These are phyloP conservation scores for Mesaphorura yosii DNA, from an alignment of 1,140 invertebrate genomes.

Conservation along the genomic window DNA sequence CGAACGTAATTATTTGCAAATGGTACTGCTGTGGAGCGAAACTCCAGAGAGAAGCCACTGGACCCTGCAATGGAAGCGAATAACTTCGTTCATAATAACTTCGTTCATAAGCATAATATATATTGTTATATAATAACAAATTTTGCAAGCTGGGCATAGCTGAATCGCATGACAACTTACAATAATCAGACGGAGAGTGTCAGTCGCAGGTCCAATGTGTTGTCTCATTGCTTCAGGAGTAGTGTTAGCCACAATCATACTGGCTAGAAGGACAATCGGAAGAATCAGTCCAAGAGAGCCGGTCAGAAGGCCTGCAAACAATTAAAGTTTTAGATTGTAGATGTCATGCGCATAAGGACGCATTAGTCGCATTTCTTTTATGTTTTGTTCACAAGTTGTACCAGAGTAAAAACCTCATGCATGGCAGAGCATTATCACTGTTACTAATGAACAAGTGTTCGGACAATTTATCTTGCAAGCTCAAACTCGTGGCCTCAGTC, in stretches of 20 bases:
- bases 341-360: no score
- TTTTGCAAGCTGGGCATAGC: no score
- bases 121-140: no score
- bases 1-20: conserved; percentile 21
- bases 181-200: conserved; percentile 18
- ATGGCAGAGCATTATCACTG: no score
- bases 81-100: not conserved
- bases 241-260: conserved; percentile 25
- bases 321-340: no score
- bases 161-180: conserved; percentile 34
- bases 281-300: conserved; percentile 22
- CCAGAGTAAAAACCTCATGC: no score
- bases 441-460: no score
- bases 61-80: conserved; percentile 32
- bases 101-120: no score
- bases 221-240: conserved; percentile 16
- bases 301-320: conserved; percentile 15
- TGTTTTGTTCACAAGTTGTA: no score
- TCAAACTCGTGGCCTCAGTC: no score
- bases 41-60: conserved; percentile 33
- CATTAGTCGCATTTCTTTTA: no score
- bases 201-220: conserved; percentile 20
- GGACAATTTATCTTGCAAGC: no score
- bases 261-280: conserved; percentile 22
- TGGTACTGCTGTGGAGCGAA: conserved; percentile 28